phyloP scores from a whole-genome alignment of 1,140 invertebrate genomes.

The Apis mellifera region DNA sequence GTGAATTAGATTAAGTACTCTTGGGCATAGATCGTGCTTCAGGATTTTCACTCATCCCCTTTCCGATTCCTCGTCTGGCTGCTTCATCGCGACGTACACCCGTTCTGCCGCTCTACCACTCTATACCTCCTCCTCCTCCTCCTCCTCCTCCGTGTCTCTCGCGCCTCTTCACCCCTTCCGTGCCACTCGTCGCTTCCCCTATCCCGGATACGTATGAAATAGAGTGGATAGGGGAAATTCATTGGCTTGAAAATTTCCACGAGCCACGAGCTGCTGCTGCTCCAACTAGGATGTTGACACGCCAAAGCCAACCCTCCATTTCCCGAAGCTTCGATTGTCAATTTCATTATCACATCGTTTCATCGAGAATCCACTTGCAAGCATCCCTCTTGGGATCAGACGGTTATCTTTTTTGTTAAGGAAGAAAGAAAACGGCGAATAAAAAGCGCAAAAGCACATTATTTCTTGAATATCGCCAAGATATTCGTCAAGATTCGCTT shows the following conservation, averaged over 20 bases:
- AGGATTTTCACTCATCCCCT: constrained; percentile 21
- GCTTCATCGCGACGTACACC: neutral
- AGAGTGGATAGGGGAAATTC: constrained; percentile 28
- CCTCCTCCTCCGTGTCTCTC: neutral
- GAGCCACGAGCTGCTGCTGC: neutral
- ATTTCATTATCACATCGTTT: no score
- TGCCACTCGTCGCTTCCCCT: neutral
- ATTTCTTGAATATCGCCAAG: no score
- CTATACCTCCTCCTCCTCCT: no score
- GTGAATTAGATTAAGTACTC: constrained; percentile 56
- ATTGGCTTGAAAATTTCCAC: constrained; percentile 36
- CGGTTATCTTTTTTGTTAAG: no score
- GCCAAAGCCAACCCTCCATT: neutral
- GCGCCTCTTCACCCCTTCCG: neutral
- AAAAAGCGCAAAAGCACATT: no score
- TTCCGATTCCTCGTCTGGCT: neutral
- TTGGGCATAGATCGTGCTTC: constrained; percentile 49
- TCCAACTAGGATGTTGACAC: neutral
- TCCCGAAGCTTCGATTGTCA: no score
- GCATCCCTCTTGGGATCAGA: no score
- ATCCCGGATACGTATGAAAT: neutral
- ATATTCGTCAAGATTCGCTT: no score
- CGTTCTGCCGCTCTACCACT: neutral
- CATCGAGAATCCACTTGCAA: no score
- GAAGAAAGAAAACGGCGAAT: no score